Evolutionary conservation across 35 echinoderm and acorn worm genomes (phyloP).

Genomic region (Acanthaster planci): DNA sequence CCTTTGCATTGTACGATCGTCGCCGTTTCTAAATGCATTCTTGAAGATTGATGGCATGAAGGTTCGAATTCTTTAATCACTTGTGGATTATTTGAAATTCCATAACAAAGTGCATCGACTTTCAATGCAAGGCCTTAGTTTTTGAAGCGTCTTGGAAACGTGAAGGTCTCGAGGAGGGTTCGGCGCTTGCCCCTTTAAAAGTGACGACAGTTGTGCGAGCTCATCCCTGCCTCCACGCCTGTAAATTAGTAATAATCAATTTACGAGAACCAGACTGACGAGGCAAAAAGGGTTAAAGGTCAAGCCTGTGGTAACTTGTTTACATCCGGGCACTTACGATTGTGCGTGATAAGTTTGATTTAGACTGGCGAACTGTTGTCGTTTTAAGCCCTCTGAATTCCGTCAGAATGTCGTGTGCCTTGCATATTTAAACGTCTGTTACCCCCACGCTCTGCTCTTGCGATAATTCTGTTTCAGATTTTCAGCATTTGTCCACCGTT

Average conservation of each 20-base stretch:
- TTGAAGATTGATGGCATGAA: too few relatives aligned
- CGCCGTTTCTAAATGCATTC: too few relatives aligned
- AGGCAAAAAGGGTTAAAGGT: neutral
- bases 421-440: neutral
- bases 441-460: neutral
- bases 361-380: constrained; percentile 25
- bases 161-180: too few relatives aligned
- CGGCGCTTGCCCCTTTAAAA: neutral
- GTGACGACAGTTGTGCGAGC: neutral
- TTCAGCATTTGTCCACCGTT: neutral
- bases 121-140: too few relatives aligned
- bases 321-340: constrained; percentile 25
- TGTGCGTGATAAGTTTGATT: constrained; percentile 33
- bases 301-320: constrained; percentile 17
- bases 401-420: constrained; percentile 9
- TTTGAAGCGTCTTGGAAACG: too few relatives aligned
- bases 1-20: too few relatives aligned
- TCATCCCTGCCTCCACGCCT: neutral
- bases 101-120: too few relatives aligned
- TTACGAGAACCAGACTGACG: constrained; percentile 13
- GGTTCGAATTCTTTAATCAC: too few relatives aligned
- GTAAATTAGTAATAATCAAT: neutral
- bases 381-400: constrained; percentile 5
- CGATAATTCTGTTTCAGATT: neutral
- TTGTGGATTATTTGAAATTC: too few relatives aligned